A percentile compares a stretch with the other conserved stretches of the same genome.
These are phyloP conservation scores for Nannospalax galili DNA, from an alignment of 2,113 vertebrate genomes.

Conservation along the genomic window DNA sequence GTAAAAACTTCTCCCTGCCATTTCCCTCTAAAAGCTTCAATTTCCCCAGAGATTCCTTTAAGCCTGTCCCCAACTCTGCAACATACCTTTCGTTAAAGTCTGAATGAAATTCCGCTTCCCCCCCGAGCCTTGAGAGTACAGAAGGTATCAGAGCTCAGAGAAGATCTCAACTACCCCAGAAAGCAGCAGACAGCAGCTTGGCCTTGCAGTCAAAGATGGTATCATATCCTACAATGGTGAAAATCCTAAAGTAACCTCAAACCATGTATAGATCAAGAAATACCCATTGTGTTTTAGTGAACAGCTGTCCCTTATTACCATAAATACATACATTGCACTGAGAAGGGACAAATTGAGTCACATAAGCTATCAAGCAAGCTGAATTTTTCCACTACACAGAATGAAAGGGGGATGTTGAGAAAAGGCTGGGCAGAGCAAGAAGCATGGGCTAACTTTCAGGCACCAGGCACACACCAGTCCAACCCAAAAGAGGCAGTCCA, in stretches of 20 bases:
- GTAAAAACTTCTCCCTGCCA: neutral
- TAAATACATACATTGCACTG: neutral
- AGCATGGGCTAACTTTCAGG: neutral
- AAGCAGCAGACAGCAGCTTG: neutral
- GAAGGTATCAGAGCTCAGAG: neutral
- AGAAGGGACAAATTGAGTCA: neutral
- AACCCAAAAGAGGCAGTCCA: neutral
- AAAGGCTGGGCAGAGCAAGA: neutral
- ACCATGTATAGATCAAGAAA: neutral
- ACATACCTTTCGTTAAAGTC: conserved; percentile 14
- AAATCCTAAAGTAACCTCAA: neutral
- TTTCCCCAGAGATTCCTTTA: neutral
- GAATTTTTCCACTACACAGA: neutral
- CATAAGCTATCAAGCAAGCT: neutral
- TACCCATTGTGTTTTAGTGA: neutral
- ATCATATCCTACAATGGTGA: neutral
- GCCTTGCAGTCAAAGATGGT: neutral
- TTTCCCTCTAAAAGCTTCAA: neutral
- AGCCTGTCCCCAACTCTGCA: neutral
- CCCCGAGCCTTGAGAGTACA: neutral
- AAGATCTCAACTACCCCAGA: conserved; percentile 2
- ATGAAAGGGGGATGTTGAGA: neutral
- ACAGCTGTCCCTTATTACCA: neutral
- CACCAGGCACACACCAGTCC: too few species aligned
- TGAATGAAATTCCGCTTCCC: neutral